Evolutionary conservation across 2,888 invertebrate species (phyloP), one percentile per base, ranked within the genome.

Genomic region (Aleiodes testaceus): DNA sequence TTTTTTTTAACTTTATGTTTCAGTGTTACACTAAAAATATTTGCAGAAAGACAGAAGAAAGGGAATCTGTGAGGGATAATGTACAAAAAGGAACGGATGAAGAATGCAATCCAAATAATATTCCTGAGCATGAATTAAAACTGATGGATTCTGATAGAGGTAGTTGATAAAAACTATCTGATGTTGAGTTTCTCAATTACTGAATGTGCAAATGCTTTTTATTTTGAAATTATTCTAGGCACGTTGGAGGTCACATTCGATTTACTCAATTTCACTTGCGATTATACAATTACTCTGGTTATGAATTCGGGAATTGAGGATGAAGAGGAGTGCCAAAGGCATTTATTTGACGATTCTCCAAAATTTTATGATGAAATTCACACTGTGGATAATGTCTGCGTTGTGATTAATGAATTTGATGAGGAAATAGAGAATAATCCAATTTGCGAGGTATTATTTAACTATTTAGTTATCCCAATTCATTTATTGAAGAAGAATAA

Each of bases 211-310:
- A 26, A 2, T 26, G 3, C 26, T 26, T 26, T 26, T 26, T 26
- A 7, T 44, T 59, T 7, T 5, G 26, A 4, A 26, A 18, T 26
- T 14, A 2, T 69, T 65, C 3, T 66, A 77, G 77, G 76, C 30
- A 53, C 73, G 11, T 2, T 75, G 2, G 67, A 63, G 66, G 67
- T 72, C 1, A 72, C 68, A 22, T 64, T 76, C 4, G 68, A 36
- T 9, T 36, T 76, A 36, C 70, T 74, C 0, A 69, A 70, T 47
- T 49, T 47, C 3, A 22, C 70, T 14, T 77, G 76, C 53, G 47
- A 49, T 11, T 76, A 76, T 30, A 66, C 69, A 55, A 69, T 77
- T 11, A 73, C 76, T 1, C 49, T 77, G 42, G 72, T 77, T 2
- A 76, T 76, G 0, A 72, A 77, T 71, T 50, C 72, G 5, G 72